Base-by-base conservation (phyloP, 2,113 vertebrate species). In the Actenoides hombroni region DNA sequence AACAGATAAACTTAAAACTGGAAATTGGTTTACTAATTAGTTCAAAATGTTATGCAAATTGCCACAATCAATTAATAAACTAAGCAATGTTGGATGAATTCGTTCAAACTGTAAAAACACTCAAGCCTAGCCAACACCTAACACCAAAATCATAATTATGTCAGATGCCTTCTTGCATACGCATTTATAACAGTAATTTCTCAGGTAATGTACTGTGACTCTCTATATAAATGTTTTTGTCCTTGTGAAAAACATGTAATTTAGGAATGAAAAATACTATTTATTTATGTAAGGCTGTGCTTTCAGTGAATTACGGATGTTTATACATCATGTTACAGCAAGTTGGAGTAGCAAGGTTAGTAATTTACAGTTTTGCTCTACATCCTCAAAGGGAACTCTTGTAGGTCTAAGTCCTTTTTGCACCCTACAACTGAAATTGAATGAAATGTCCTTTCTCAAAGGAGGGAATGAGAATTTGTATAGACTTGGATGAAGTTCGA, bases 401-500 rank as follows among this genome's bases (percentile, higher is more conserved):
- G 26, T 13, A 48, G 5, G 16, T 7, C 20, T 31, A 63, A 25
- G 26, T 25, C 9, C 5, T 21, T 57, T 59, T 35, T 16, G 28
- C 25, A 48, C 5, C 25, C 67, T 48, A 26, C 16, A 29, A 20
- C 3, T 33, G 11, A 63, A 74, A n/a, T 3, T 33, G 6, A n/a
- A 3, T 11, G 23, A 68, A 83, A 78, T 29, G 6, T 29, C 7
- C 16, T 69, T 90, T n/a, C 21, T 44, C 9, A 40, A 29, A 35
- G 21, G 9, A 83, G 28, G 44, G n/a, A 54, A 29, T 42, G 23
- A 4, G 3, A 39, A 37, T 60, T 49, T 78, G 8, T 33, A 54
- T 31, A 15, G 18, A 16, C 3, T 16, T 26, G 14, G 35, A 37
- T 33, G 23, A 5, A 59, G 20, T 25, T 67, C 0, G 0, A 1